phyloP scores from a whole-genome alignment of 2,888 invertebrate species.

The Macrophya alboannulata region DNA sequence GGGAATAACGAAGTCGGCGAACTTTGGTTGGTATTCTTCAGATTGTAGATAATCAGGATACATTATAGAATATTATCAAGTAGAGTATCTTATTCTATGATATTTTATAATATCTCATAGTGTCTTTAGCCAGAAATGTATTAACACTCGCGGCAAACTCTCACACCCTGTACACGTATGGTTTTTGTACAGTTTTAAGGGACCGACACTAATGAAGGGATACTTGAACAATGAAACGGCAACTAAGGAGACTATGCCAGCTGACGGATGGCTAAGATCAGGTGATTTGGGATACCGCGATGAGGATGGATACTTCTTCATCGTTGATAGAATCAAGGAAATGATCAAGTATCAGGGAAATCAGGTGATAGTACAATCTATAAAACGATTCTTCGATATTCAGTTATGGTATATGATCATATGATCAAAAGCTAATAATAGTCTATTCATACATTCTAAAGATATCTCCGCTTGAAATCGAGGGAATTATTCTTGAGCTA shows the following conservation, averaged over 20 bases:
- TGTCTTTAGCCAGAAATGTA: background rate
- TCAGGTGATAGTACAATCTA: slow-evolving; percentile 23
- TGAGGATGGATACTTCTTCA: slow-evolving; percentile 38
- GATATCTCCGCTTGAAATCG: slow-evolving; percentile 50
- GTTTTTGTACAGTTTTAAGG: slow-evolving; percentile 18
- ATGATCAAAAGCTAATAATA: background rate
- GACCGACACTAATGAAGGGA: slow-evolving; percentile 39
- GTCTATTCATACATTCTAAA: background rate
- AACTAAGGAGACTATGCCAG: slow-evolving; percentile 4
- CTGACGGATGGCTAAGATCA: slow-evolving; percentile 38
- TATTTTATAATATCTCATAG: background rate
- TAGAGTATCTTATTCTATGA: background rate
- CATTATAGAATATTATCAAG: background rate
- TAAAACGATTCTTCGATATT: background rate
- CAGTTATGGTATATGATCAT: background rate
- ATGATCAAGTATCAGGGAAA: slow-evolving; percentile 50
- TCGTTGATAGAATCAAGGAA: slow-evolving; percentile 44
- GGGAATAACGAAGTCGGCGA: slow-evolving; percentile 17
- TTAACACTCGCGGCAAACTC: background rate
- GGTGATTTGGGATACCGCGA: slow-evolving; percentile 45
- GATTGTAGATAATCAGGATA: background rate
- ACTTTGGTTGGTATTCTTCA: background rate
- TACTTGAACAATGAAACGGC: slow-evolving; percentile 43
- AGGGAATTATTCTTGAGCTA: slow-evolving; percentile 24
- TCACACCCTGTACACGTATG: background rate